phyloP scores from a whole-genome alignment of 2,888 invertebrate genomes.

The Acanthacorydalis orientalis region DNA sequence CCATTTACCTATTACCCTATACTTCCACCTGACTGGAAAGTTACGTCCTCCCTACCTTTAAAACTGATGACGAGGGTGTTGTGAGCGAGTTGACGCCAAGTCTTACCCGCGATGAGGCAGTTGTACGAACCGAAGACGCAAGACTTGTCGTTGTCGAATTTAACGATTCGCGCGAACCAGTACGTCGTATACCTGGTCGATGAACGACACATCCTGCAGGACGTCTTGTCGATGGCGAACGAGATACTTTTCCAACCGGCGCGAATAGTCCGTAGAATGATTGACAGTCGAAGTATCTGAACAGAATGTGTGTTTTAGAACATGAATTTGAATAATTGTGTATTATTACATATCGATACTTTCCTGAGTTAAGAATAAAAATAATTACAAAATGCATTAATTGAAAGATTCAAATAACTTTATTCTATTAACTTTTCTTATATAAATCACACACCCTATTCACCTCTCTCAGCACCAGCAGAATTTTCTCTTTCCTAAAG shows the following conservation, averaged over 20 bases:
- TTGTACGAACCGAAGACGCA: constrained; percentile 37
- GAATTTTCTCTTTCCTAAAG: too few relatives aligned
- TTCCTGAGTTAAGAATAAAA: too few relatives aligned
- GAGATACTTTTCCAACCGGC: constrained; percentile 75
- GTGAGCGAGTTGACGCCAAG: constrained; percentile 54
- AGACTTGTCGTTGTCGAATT: constrained; percentile 30
- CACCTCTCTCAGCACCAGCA: too few relatives aligned
- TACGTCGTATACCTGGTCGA: constrained; percentile 46
- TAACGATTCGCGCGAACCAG: constrained; percentile 75
- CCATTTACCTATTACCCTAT: too few relatives aligned
- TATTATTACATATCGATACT: too few relatives aligned
- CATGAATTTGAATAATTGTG: too few relatives aligned
- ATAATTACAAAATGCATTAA: too few relatives aligned
- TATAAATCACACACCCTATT: too few relatives aligned
- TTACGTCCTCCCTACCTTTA: constrained; percentile 27
- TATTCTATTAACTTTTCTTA: too few relatives aligned
- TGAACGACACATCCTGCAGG: constrained; percentile 45
- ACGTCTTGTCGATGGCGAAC: constrained; percentile 60
- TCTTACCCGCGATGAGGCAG: constrained; percentile 54
- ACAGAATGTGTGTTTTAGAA: too few relatives aligned
- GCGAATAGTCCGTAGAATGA: constrained; percentile 88
- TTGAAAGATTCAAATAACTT: too few relatives aligned
- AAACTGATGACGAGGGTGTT: constrained; percentile 16
- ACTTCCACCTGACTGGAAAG: not conserved
- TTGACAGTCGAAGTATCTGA: constrained; percentile 85